These are phyloP conservation scores for Drosophila kokeensis DNA, from an alignment of 2,888 invertebrate species.

Conservation along the genomic window DNA sequence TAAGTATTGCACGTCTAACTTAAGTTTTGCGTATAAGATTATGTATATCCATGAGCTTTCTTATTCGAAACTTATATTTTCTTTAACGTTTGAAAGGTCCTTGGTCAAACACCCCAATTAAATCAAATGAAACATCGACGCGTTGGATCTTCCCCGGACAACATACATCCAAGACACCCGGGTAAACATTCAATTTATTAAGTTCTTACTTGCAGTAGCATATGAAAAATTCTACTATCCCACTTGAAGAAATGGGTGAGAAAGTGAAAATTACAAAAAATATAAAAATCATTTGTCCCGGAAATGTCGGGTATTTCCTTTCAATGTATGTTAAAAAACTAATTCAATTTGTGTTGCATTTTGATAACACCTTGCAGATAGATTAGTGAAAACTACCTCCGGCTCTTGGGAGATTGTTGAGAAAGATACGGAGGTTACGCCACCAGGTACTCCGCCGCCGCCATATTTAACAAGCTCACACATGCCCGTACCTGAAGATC, in stretches of 20 bases:
- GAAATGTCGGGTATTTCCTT: neutral
- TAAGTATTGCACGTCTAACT: neutral
- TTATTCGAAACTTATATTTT: neutral
- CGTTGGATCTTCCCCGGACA: constrained; percentile 85
- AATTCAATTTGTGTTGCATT: neutral
- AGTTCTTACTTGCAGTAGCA: neutral
- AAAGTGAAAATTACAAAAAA: neutral
- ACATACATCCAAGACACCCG: constrained; percentile 83
- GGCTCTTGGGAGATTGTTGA: constrained; percentile 85
- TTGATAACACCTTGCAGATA: constrained; percentile 66
- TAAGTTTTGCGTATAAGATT: neutral
- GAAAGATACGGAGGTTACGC: constrained; percentile 86
- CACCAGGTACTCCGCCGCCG: constrained; percentile 95
- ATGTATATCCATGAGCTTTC: neutral
- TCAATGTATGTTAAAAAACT: neutral
- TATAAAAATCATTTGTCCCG: neutral
- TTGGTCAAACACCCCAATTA: constrained; percentile 84
- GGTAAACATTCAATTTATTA: constrained; percentile 64
- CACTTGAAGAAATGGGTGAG: neutral
- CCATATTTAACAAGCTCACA: constrained; percentile 87
- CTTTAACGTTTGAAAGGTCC: constrained; percentile 72
- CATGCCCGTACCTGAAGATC: constrained; percentile 75
- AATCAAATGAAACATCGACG: constrained; percentile 84
- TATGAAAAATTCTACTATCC: neutral
- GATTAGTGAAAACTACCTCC: constrained; percentile 83